Evolutionary conservation across 2,113 vertebrate genomes (phyloP).

Genomic region (Ceuthmochares aereus): DNA sequence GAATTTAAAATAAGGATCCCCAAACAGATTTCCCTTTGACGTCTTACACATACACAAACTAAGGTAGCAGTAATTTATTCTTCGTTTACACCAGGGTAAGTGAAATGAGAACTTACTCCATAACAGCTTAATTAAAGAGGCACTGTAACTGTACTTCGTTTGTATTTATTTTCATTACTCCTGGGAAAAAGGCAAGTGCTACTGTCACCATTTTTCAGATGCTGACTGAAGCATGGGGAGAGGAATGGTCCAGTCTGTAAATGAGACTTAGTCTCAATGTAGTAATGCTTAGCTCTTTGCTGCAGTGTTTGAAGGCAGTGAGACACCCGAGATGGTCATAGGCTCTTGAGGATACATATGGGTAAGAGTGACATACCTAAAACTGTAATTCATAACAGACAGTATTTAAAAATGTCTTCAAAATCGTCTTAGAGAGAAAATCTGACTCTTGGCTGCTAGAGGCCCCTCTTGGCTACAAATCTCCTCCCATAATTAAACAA

Average conservation of each 20-base stretch:
- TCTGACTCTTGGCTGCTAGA: neutral
- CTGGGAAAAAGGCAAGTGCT: neutral
- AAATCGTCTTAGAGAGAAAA: neutral
- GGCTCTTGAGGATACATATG: neutral
- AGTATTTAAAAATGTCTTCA: neutral
- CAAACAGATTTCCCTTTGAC: neutral
- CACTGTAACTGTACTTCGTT: neutral
- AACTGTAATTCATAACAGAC: neutral
- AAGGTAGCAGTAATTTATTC: neutral
- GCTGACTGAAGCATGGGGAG: neutral
- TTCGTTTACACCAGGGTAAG: neutral
- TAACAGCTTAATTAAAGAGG: neutral
- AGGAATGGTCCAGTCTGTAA: neutral
- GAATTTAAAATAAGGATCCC: neutral
- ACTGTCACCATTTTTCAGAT: neutral
- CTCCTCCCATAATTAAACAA: neutral
- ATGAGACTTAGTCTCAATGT: accelerated
- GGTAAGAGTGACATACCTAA: neutral
- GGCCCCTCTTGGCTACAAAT: neutral
- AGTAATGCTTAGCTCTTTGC: neutral
- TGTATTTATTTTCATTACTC: neutral
- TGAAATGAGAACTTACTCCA: neutral
- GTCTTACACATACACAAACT: neutral
- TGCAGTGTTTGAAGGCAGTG: neutral
- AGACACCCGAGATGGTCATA: neutral